A percentile compares a stretch with the other conserved stretches of the same genome.
phyloP scores from a whole-genome alignment of 1,140 invertebrate species.

The Tribolium castaneum region DNA sequence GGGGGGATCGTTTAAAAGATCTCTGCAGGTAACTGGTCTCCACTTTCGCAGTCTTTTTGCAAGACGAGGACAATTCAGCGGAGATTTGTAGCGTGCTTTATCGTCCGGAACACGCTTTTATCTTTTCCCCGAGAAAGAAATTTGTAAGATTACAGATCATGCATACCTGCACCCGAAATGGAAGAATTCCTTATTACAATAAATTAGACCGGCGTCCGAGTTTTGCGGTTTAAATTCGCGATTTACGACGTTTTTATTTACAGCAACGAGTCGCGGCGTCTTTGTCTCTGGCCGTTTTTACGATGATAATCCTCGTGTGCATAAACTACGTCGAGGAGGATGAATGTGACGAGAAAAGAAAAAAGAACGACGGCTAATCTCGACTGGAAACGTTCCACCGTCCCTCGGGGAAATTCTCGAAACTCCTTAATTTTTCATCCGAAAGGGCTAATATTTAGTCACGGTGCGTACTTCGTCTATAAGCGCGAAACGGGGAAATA shows the following conservation, averaged over 20 bases:
- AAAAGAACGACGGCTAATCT: slow-evolving; percentile 24
- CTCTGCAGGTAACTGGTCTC: slow-evolving; percentile 29
- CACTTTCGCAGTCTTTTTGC: slow-evolving; percentile 33
- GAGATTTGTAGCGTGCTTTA: slow-evolving; percentile 59
- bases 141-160: slow-evolving; percentile 60
- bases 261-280: not conserved
- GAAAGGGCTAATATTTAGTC: slow-evolving; percentile 31
- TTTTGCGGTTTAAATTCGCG: slow-evolving; percentile 27
- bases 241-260: slow-evolving; percentile 23
- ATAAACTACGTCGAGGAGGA: not conserved
- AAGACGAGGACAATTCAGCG: slow-evolving; percentile 49
- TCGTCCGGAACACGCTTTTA: slow-evolving; percentile 58
- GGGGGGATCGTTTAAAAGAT: slow-evolving; percentile 1
- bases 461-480: slow-evolving; percentile 22
- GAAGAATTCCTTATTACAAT: slow-evolving; percentile 48
- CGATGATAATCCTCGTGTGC: not conserved
- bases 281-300: not conserved
- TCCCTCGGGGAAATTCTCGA: slow-evolving; percentile 30
- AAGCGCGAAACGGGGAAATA: slow-evolving; percentile 4
- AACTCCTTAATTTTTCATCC: slow-evolving; percentile 35
- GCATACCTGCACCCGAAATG: slow-evolving; percentile 55
- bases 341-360: not conserved
- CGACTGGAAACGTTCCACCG: slow-evolving; percentile 4
- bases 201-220: slow-evolving; percentile 15
- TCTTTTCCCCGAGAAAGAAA: slow-evolving; percentile 53